phyloP scores from a whole-genome alignment of 2,888 invertebrate species.

The Sussaba pulchella region DNA sequence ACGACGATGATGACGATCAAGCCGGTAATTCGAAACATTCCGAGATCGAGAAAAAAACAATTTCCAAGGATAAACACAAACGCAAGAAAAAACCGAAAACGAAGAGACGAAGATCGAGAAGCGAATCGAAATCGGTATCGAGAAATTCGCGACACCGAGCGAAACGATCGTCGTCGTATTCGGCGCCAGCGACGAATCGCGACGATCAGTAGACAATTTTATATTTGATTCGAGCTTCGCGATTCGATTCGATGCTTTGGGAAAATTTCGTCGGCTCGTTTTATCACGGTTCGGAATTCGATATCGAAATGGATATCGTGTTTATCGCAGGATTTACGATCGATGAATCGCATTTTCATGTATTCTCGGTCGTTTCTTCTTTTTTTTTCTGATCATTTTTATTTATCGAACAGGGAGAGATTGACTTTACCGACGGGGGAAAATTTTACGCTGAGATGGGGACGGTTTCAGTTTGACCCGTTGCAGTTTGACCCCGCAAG shows the following conservation, averaged over 20 bases:
- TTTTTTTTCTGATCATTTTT: no score
- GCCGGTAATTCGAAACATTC: conserved; percentile 43
- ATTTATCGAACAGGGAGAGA: no score
- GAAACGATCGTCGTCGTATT: conserved; percentile 43
- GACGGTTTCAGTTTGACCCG: no score
- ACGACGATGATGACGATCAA: conserved; percentile 4
- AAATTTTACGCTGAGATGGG: no score
- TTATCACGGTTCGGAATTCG: neutral
- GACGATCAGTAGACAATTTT: conserved; percentile 8
- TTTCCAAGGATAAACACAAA: conserved; percentile 70
- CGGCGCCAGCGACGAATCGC: conserved; percentile 28
- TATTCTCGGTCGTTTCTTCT: no score
- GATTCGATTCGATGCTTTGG: no score
- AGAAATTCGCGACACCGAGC: conserved; percentile 59
- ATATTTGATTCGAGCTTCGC: neutral
- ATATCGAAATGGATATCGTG: no score
- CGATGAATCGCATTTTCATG: no score
- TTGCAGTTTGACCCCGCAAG: no score
- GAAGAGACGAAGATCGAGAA: conserved; percentile 73
- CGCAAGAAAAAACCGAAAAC: conserved; percentile 73
- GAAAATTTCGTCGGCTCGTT: neutral
- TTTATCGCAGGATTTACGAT: no score
- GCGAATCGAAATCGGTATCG: conserved; percentile 73
- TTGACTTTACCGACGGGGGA: no score
- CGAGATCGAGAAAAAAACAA: conserved; percentile 43